Evolutionary conservation across 2,888 invertebrate species (phyloP), one percentile per base, ranked within the genome.

Genomic region (Polydrusus tereticollis): DNA sequence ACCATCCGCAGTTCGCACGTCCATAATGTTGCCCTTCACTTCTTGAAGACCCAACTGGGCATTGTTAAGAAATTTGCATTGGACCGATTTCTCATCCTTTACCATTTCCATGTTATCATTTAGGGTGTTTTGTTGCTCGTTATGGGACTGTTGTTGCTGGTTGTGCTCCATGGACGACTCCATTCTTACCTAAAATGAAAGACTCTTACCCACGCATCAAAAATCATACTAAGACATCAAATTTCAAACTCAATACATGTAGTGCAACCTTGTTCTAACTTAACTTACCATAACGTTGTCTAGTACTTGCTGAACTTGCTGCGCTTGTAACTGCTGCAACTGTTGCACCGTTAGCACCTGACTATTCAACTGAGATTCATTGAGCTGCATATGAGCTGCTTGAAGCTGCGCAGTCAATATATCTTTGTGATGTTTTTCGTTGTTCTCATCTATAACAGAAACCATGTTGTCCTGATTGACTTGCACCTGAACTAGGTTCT

Each of bases 1-100:
- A 5, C 93, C 93, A 82, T 93, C 93, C 0, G 88, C 87, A n/a
- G 89, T 89, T 76, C 90, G 84, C 1, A 90, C 88, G 78, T 90
- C 90, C 88, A 90, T 88, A 84, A 89, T 87, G 79, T 89, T 89
- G 6, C 82, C 81, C 75, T 84, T 85, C 33, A 85, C 75, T 36
- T 83, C 75, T 62, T 85, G 85, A 58, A 85, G 69, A 16, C 85
- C 85, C 72, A 85, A 85, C 69, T 84, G 85, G 1, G 82, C 76
- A 16, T 82, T 78, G 4, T 78, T 75, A 29, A 85, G 72, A 76
- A 87, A 85, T 80, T 83, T 79, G 81, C 89, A 87, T 78, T 88
- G 86, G 83, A 88, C 64, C 84, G 78, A 81, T 75, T 90, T 90
- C 79, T 90, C 90, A 63, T 90, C 90, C 79, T 90, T 90, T 16